Evolutionary conservation across 2,113 vertebrate species (phyloP).

Genomic region (Lamprologus sp.): DNA sequence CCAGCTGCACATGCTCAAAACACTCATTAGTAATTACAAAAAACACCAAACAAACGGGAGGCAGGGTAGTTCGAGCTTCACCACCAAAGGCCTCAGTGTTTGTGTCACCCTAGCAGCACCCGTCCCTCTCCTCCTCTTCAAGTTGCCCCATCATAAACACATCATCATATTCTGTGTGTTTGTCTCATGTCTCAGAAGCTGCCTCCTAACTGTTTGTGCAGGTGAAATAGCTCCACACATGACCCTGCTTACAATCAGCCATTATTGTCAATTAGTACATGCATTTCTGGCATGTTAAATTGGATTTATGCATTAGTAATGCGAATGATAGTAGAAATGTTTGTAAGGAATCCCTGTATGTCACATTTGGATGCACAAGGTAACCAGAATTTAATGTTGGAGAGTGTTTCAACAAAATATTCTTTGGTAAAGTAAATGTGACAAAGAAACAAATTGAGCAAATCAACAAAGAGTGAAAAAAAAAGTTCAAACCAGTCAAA

Average conservation of each 20-base stretch:
- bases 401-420: neutral
- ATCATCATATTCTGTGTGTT: neutral
- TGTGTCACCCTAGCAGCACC: neutral
- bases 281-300: neutral
- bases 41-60: neutral
- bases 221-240: neutral
- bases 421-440: neutral
- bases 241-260: neutral
- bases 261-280: neutral
- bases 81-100: neutral
- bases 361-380: neutral
- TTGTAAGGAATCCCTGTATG: neutral
- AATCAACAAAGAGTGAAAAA: neutral
- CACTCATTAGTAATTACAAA: neutral
- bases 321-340: rapidly evolving
- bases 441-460: neutral
- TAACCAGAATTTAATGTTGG: neutral
- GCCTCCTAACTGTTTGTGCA: neutral
- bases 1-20: neutral
- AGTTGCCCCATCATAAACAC: neutral
- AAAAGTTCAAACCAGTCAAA: neutral
- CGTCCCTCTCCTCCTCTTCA: neutral
- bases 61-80: neutral
- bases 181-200: neutral
- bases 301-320: neutral